Evolutionary conservation across 2,797 vertebrate species (phyloP).

Genomic region (Spheniscus humboldti): DNA sequence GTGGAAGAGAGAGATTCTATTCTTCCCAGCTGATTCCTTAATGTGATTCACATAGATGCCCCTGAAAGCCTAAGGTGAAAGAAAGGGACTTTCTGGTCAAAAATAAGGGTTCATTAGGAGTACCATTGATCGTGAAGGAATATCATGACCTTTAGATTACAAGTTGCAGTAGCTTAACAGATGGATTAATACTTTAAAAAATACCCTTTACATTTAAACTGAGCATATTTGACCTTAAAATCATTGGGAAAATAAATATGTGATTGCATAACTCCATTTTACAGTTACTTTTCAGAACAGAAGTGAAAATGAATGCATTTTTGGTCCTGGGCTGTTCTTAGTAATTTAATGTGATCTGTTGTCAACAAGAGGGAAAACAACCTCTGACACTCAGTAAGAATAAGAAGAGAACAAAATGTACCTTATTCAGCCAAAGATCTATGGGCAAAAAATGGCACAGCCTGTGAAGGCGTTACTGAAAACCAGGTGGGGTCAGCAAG

Average conservation of each 20-base stretch:
- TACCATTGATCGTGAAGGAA: not conserved
- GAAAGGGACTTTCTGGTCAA: not conserved
- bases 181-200: not conserved
- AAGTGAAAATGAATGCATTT: conserved; percentile 20
- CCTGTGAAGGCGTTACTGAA: not conserved
- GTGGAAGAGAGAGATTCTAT: not conserved
- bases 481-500: not conserved
- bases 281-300: not conserved
- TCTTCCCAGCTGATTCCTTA: not conserved
- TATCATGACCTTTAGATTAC: not conserved
- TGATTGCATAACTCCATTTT: not conserved
- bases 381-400: not conserved
- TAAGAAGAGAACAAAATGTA: conserved; percentile 15
- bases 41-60: not conserved
- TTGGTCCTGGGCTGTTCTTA: not conserved
- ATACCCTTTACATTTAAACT: not conserved
- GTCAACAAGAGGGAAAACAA: conserved; percentile 15
- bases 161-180: not conserved
- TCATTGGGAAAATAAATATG: not conserved
- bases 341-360: conserved; percentile 29
- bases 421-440: not conserved
- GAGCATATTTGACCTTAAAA: not conserved
- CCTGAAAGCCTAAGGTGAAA: not conserved
- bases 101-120: not conserved
- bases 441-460: not conserved